Conservation (phyloP, 2,113 vertebrate genomes). For the Etia nguti region DNA sequence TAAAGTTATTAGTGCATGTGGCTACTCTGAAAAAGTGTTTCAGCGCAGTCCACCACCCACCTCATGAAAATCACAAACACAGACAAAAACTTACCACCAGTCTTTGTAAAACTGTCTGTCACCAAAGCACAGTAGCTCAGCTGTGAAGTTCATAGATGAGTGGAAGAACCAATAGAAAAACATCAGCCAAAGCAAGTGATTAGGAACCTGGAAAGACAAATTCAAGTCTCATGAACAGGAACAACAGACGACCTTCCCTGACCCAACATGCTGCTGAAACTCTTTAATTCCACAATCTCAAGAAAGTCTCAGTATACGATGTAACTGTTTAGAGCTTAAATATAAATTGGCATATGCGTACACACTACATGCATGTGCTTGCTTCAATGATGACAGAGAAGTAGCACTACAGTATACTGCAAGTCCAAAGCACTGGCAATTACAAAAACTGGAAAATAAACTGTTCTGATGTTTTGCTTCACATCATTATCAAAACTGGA, state of each 20-base stretch:
- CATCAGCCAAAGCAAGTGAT: slow-evolving; percentile 91
- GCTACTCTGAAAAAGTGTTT: neutral
- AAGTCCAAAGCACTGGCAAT: neutral
- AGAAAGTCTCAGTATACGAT: neutral
- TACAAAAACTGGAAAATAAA: neutral
- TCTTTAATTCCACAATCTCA: neutral
- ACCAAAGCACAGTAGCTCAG: slow-evolving; percentile 85
- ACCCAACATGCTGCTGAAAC: neutral
- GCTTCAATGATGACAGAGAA: neutral
- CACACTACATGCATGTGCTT: neutral
- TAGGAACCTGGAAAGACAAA: slow-evolving; percentile 79
- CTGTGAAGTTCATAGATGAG: slow-evolving; percentile 84
- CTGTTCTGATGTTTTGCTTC: neutral
- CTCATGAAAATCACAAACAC: neutral
- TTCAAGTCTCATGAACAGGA: neutral
- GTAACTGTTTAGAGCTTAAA: neutral
- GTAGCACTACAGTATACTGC: neutral
- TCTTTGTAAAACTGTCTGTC: slow-evolving; percentile 92
- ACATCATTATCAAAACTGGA: neutral
- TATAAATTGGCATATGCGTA: neutral
- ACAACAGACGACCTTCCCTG: neutral
- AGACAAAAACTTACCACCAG: slow-evolving; percentile 81
- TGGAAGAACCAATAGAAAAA: slow-evolving; percentile 96
- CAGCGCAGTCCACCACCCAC: neutral
- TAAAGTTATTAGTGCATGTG: neutral